A percentile compares a stretch with the other conserved stretches of the same genome.
phyloP scores from a whole-genome alignment of 2,113 vertebrate genomes.

The Trachemys scripta region DNA sequence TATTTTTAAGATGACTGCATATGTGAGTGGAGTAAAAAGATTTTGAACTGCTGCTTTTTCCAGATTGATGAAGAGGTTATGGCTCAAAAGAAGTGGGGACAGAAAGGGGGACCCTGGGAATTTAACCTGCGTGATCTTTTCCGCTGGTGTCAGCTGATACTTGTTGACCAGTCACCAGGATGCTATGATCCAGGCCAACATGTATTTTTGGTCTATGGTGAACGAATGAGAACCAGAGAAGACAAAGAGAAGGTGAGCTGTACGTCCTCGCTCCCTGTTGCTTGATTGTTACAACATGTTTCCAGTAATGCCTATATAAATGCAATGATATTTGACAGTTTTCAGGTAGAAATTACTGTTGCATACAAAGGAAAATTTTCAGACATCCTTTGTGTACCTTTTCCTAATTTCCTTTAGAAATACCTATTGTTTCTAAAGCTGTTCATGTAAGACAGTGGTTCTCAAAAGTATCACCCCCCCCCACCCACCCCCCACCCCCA shows the following conservation, averaged over 20 bases:
- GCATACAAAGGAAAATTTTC: neutral
- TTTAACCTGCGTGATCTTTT: constrained; percentile 98
- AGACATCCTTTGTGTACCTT: rapidly evolving
- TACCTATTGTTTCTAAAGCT: neutral
- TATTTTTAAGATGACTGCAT: neutral
- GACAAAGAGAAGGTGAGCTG: constrained; percentile 89
- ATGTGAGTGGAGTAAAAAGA: neutral
- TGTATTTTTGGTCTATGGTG: constrained; percentile 91
- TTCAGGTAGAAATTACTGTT: neutral
- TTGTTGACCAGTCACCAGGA: constrained; percentile 92
- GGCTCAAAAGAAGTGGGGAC: constrained; percentile 92
- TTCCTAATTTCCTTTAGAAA: neutral
- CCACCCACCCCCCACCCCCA: too few relatives aligned
- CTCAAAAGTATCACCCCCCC: too few relatives aligned
- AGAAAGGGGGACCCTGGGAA: constrained; percentile 97
- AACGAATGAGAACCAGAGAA: constrained; percentile 91
- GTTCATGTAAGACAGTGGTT: neutral
- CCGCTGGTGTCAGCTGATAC: constrained; percentile 98
- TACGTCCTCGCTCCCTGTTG: neutral
- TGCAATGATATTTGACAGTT: neutral
- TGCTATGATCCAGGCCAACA: constrained; percentile 94
- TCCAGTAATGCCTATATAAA: neutral
- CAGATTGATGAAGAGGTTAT: constrained; percentile 92
- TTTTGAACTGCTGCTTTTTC: neutral
- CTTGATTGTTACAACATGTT: neutral